Conservation (phyloP, 2,113 vertebrate species). For the Psittacula cyanocephala region DNA sequence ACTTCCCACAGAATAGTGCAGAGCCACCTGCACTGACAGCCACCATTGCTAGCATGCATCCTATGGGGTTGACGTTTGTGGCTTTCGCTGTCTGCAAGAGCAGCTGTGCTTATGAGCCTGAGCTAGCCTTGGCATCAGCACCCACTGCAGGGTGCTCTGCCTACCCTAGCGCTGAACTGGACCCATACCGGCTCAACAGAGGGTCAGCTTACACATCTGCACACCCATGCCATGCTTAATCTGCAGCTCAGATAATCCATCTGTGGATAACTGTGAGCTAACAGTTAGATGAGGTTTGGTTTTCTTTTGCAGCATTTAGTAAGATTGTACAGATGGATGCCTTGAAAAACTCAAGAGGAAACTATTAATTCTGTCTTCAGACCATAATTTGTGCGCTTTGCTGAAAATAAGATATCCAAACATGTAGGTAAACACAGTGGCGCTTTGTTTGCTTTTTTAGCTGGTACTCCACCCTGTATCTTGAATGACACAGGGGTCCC, state of each 20-base stretch:
- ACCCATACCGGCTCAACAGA: background rate
- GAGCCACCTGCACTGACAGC: background rate
- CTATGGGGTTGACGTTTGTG: background rate
- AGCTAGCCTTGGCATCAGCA: background rate
- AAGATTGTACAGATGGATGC: background rate
- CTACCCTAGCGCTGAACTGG: background rate
- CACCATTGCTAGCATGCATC: accelerated
- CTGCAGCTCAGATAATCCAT: background rate
- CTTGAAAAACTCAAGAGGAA: background rate
- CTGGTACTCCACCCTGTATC: background rate
- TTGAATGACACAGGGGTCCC: background rate
- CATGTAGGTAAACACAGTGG: background rate
- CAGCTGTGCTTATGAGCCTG: background rate
- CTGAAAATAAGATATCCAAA: background rate
- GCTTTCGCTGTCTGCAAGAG: accelerated
- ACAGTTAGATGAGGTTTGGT: background rate
- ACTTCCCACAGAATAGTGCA: background rate
- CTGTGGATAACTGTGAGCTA: background rate
- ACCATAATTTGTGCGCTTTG: background rate
- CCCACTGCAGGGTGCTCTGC: background rate
- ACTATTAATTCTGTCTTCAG: background rate
- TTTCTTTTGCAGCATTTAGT: background rate
- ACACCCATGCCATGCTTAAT: background rate
- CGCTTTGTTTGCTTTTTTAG: background rate
- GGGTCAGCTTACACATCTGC: accelerated